phyloP scores from a whole-genome alignment of 2,113 vertebrate species.

The Kobus ellipsiprymnus region DNA sequence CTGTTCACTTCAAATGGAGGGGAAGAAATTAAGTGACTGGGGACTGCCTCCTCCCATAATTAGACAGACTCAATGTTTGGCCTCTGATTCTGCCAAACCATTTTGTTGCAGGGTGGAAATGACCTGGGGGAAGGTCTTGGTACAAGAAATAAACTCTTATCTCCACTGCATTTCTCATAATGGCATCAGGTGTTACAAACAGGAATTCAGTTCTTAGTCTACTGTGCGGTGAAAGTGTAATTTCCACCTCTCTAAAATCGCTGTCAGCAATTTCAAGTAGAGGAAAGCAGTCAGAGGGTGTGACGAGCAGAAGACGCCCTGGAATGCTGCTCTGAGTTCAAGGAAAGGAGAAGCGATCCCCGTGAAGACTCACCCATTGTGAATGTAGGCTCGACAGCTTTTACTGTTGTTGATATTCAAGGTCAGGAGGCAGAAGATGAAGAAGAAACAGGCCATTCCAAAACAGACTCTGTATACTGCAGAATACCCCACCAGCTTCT shows the following conservation, averaged over 20 bases:
- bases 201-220: background rate
- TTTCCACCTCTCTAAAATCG: background rate
- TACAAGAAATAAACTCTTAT: background rate
- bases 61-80: background rate
- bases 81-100: background rate
- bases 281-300: background rate
- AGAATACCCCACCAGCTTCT: constrained; percentile 92
- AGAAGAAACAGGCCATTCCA: constrained; percentile 98
- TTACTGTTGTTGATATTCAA: constrained; percentile 89
- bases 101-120: background rate
- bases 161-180: background rate
- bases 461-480: constrained; percentile 98
- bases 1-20: constrained; percentile 26
- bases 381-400: constrained; percentile 91
- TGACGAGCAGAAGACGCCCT: no score
- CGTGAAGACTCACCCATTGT: constrained; percentile 89
- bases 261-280: background rate
- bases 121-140: background rate
- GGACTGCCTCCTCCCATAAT: background rate
- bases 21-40: constrained; percentile 19
- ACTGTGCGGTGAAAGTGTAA: background rate
- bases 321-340: background rate
- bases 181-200: background rate
- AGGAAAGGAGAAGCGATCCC: background rate
- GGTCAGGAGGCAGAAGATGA: constrained; percentile 90